Conservation (phyloP, 2,888 invertebrate genomes). For the Bimastos eiseni region DNA sequence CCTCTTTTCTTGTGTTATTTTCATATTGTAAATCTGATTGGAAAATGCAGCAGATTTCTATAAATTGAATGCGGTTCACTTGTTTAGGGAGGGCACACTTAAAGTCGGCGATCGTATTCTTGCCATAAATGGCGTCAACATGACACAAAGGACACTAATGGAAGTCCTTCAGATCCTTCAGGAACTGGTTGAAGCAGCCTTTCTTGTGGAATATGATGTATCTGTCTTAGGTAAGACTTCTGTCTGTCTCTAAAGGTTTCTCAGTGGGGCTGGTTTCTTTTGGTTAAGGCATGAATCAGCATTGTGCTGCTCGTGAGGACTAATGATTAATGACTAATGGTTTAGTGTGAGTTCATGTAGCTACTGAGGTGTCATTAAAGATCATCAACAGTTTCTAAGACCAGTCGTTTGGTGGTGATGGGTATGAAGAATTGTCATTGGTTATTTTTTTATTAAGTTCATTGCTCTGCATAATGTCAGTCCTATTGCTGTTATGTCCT, state of each 20-base stretch:
- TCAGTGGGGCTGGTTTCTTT: neutral
- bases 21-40: neutral
- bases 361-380: neutral
- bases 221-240: slow-evolving; percentile 44
- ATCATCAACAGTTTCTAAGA: too few relatives aligned
- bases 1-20: neutral
- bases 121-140: slow-evolving; percentile 76
- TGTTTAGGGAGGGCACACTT: slow-evolving; percentile 77
- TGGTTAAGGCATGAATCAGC: neutral
- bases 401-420: too few relatives aligned
- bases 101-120: slow-evolving; percentile 86
- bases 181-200: slow-evolving; percentile 71
- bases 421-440: too few relatives aligned
- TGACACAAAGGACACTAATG: slow-evolving; percentile 77
- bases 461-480: too few relatives aligned
- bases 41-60: neutral
- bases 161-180: slow-evolving; percentile 76
- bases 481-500: too few relatives aligned
- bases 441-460: too few relatives aligned
- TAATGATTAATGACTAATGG: neutral
- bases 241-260: neutral
- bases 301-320: too few relatives aligned
- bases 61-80: neutral
- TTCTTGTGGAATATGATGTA: slow-evolving; percentile 90
- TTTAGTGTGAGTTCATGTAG: neutral